Evolutionary conservation across 2,888 invertebrate genomes (phyloP), one percentile per base, ranked within the genome.

Genomic region (Scaptomyza polygonia): DNA sequence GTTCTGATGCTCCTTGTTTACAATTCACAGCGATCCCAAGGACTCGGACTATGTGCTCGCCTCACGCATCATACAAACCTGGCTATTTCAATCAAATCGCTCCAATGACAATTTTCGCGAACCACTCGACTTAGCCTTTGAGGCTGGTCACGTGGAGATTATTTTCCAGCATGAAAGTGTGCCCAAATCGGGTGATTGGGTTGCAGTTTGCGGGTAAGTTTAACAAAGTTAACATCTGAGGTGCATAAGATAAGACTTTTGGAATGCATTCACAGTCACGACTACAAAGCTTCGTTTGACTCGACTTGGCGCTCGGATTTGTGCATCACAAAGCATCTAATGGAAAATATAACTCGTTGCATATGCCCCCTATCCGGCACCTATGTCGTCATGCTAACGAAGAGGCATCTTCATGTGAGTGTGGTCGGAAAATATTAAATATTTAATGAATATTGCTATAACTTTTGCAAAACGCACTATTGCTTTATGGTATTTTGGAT

Each of bases 281-380:
- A 92, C 76, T 89, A 90, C 62, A 90, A 90, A 68, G 92, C 93
- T 11, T 92, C 92, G 21, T 93, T 92, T 68, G 92, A 93, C 40
- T 93, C 93, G 57, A 92, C 93, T 4, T 95, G 95, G 95, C 93
- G 94, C 81, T 93, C 94, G 48, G 93, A 93, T 74, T 91, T 92
- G 51, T 95, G 95, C 88, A 92, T 92, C 18, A 93, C 93, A 11
- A 91, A 92, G 76, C 91, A 89, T 79, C 89, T 92, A 59, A 92
- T 91, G 89, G 91, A 91, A 39, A 93, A 92, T 63, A 91, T 92
- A 53, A 94, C 94, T 1, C 92, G 93, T 65, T 95, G 95, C 88
- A 92, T 93, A 42, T 95, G 95, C 79, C 93, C 93, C 5, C 92
- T 92, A 61, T 92, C 93, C n/a, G 95, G 95, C 47, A 94, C 94